Evolutionary conservation across 35 echinoderm and acorn worm species (phyloP).

Genomic region (Acanthaster planci): DNA sequence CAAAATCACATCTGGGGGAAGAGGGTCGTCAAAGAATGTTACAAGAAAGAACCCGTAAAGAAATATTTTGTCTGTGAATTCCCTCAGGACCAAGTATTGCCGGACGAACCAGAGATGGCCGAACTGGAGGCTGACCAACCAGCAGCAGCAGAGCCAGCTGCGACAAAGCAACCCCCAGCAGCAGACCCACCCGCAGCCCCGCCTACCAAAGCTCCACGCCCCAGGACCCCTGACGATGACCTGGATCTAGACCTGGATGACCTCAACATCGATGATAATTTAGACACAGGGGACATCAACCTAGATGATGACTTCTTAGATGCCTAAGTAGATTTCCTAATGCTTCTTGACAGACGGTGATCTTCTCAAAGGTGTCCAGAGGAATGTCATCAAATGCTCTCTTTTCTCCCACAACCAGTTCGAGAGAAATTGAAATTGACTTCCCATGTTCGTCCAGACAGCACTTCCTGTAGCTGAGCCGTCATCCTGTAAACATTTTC

Average conservation of each 20-base stretch:
- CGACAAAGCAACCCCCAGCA: neutral
- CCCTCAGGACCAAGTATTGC: conserved; percentile 28
- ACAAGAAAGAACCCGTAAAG: neutral
- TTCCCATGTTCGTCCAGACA: too few species aligned
- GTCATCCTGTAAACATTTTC: too few species aligned
- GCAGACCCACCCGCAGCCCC: neutral
- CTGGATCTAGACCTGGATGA: conserved; percentile 96
- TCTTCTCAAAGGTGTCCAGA: too few species aligned
- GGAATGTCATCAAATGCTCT: too few species aligned
- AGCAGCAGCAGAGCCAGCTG: conserved; percentile 4
- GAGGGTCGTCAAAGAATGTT: neutral
- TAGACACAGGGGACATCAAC: conserved; percentile 65
- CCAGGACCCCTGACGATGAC: conserved; percentile 56
- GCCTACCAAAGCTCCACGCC: neutral
- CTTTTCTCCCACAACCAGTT: too few species aligned
- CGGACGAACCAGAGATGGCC: neutral
- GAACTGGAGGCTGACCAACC: conserved; percentile 18
- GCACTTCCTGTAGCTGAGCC: too few species aligned
- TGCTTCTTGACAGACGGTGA: too few species aligned
- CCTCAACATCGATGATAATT: conserved; percentile 90
- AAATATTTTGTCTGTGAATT: neutral
- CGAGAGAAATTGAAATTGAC: too few species aligned
- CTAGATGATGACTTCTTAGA: conserved; percentile 96
- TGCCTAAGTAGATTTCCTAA: conserved; percentile 53
- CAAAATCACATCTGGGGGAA: too few species aligned